Percentiles rank a stretch among this genome's conserved stretches.
These are phyloP conservation scores for Bagarius yarrelli DNA, from an alignment of 2,113 vertebrate species.

Conservation along the genomic window DNA sequence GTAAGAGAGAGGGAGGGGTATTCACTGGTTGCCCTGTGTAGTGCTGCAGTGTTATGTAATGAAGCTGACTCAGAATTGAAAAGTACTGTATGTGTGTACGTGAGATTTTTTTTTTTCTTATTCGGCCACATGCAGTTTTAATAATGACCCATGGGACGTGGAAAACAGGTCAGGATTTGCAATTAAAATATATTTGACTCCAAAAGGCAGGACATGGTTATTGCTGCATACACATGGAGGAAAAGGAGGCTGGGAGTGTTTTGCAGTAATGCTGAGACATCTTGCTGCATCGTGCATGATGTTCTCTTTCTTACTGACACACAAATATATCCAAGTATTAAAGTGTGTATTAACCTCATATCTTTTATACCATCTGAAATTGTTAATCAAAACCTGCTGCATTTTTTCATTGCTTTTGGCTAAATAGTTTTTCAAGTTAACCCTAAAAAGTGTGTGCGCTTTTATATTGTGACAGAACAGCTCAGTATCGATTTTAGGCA, in stretches of 20 bases:
- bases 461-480: not conserved
- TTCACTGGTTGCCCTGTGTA: constrained; percentile 38
- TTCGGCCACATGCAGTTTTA: constrained; percentile 57
- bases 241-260: not conserved
- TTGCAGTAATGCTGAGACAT: constrained; percentile 11
- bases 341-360: not conserved
- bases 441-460: not conserved
- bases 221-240: not conserved
- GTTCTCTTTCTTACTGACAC: not conserved
- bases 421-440: constrained; percentile 57
- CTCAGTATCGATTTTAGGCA: not conserved
- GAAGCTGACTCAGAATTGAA: constrained; percentile 30
- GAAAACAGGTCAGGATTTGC: not conserved
- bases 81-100: not conserved
- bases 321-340: not conserved
- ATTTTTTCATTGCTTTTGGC: not conserved
- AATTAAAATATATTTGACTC: not conserved
- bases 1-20: constrained; percentile 10
- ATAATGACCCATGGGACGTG: constrained; percentile 38
- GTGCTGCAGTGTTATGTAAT: constrained; percentile 58
- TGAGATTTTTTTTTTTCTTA: too few species aligned
- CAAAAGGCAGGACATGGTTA: not conserved
- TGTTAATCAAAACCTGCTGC: not conserved
- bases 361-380: not conserved
- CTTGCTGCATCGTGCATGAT: constrained; percentile 2